Evolutionary conservation across 1,140 invertebrate genomes (phyloP).

Genomic region (Ylistrum balloti): DNA sequence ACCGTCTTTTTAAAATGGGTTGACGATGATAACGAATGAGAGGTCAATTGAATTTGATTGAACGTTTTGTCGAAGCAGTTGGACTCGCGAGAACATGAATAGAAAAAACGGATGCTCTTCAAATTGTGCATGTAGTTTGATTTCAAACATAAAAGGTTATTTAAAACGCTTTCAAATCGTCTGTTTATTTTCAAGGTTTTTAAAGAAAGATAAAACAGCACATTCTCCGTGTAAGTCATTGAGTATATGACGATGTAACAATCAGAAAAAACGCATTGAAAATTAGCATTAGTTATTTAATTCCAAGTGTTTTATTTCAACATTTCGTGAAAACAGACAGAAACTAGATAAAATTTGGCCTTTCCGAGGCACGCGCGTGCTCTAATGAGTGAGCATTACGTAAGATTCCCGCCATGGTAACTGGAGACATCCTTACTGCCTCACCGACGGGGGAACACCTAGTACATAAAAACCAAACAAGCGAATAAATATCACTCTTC

Average conservation of each 20-base stretch:
- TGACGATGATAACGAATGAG: constrained; percentile 15
- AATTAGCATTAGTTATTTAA: constrained; percentile 12
- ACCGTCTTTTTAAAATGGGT: not conserved
- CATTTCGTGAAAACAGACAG: constrained; percentile 26
- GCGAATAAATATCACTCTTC: constrained; percentile 7
- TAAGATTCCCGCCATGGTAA: constrained; percentile 15
- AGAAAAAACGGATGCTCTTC: constrained; percentile 15
- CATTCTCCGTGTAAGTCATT: not conserved
- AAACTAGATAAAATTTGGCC: constrained; percentile 16
- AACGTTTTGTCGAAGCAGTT: constrained; percentile 17
- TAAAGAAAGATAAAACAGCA: constrained; percentile 5
- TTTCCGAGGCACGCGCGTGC: constrained; percentile 8
- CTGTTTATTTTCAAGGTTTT: constrained; percentile 40
- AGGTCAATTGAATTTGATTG: constrained; percentile 19
- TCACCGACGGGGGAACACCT: not conserved
- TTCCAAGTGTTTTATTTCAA: constrained; percentile 29
- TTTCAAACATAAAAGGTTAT: constrained; percentile 35
- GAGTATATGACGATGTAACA: not conserved
- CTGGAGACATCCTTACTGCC: not conserved
- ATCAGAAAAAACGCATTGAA: not conserved
- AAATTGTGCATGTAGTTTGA: constrained; percentile 39
- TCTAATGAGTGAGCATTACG: constrained; percentile 38
- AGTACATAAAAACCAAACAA: constrained; percentile 9
- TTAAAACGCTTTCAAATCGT: constrained; percentile 20
- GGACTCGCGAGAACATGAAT: not conserved